phyloP scores from a whole-genome alignment of 2,113 vertebrate genomes.

The Scartelaos histophorus region DNA sequence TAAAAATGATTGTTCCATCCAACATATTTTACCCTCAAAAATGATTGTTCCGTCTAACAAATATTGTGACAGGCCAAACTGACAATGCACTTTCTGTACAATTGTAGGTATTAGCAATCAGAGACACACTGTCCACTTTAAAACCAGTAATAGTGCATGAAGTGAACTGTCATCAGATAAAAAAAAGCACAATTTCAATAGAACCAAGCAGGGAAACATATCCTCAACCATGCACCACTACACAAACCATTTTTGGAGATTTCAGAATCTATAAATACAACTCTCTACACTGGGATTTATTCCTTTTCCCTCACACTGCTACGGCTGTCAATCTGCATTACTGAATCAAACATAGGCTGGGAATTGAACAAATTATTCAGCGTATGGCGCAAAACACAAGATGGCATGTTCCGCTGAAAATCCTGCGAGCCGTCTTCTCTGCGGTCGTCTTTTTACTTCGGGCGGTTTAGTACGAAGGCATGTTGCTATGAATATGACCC shows the following conservation, averaged over 20 bases:
- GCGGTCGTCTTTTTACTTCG: conserved; percentile 35
- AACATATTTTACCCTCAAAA: too few relatives aligned
- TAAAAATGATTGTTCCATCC: too few relatives aligned
- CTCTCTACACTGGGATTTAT: conserved; percentile 9
- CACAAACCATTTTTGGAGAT: conserved; percentile 29
- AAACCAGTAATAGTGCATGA: conserved; percentile 22
- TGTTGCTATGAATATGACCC: conserved; percentile 61
- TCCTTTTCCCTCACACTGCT: conserved; percentile 1
- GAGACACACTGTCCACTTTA: conserved; percentile 4
- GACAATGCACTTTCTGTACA: background rate
- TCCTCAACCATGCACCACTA: conserved; percentile 18
- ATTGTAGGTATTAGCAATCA: background rate
- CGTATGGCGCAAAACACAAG: conserved; percentile 19
- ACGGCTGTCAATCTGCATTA: conserved; percentile 39
- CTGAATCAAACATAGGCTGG: conserved; percentile 27
- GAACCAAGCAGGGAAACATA: conserved; percentile 19
- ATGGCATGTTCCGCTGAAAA: conserved; percentile 9
- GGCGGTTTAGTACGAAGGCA: conserved; percentile 51
- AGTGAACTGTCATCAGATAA: conserved; percentile 22
- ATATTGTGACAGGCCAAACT: too few relatives aligned
- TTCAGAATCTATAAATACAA: conserved; percentile 15
- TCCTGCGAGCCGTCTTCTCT: conserved; percentile 54
- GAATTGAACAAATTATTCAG: conserved; percentile 35
- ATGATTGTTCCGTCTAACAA: too few relatives aligned
- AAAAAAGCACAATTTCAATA: conserved; percentile 8